These are phyloP conservation scores for Petrophora chlorosata DNA, from an alignment of 2,888 invertebrate species.

Conservation along the genomic window DNA sequence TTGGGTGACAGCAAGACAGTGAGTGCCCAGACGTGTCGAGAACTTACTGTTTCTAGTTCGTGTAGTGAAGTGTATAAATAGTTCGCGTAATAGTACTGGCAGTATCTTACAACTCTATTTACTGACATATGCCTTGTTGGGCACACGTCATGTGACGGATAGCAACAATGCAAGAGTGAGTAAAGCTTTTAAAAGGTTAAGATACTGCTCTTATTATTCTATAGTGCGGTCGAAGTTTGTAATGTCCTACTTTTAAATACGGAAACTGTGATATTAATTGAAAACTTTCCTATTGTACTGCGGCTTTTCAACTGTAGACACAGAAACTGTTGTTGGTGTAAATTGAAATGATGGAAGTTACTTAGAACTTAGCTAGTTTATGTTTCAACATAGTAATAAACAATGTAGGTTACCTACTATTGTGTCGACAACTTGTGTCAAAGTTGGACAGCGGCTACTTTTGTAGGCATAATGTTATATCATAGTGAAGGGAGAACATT, in stretches of 20 bases:
- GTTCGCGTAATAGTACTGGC: slow-evolving; percentile 19
- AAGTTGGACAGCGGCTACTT: slow-evolving; percentile 11
- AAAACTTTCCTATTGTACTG: slow-evolving; percentile 73
- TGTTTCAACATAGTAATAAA: slow-evolving; percentile 11
- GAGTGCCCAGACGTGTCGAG: slow-evolving; percentile 80
- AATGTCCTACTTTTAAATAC: slow-evolving; percentile 79
- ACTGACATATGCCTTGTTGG: not conserved
- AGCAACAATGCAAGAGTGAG: not conserved
- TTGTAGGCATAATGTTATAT: slow-evolving; percentile 7
- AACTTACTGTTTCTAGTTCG: slow-evolving; percentile 83
- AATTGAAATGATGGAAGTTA: slow-evolving; percentile 17
- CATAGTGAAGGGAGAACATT: slow-evolving; percentile 4
- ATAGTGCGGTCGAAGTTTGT: slow-evolving; percentile 54
- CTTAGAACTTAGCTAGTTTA: slow-evolving; percentile 9
- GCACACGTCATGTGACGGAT: not conserved
- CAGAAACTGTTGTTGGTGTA: slow-evolving; percentile 41
- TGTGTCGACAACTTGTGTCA: slow-evolving; percentile 1
- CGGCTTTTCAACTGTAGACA: slow-evolving; percentile 64
- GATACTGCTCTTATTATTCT: slow-evolving; percentile 54
- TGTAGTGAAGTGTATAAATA: slow-evolving; percentile 65
- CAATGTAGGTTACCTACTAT: slow-evolving; percentile 9
- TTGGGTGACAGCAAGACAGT: slow-evolving; percentile 88
- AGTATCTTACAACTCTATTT: slow-evolving; percentile 11
- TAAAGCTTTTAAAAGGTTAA: slow-evolving; percentile 17
- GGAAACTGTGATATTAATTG: slow-evolving; percentile 83